These are phyloP conservation scores for Pteropus alecto DNA, from an alignment of 2,113 vertebrate species.

Conservation along the genomic window DNA sequence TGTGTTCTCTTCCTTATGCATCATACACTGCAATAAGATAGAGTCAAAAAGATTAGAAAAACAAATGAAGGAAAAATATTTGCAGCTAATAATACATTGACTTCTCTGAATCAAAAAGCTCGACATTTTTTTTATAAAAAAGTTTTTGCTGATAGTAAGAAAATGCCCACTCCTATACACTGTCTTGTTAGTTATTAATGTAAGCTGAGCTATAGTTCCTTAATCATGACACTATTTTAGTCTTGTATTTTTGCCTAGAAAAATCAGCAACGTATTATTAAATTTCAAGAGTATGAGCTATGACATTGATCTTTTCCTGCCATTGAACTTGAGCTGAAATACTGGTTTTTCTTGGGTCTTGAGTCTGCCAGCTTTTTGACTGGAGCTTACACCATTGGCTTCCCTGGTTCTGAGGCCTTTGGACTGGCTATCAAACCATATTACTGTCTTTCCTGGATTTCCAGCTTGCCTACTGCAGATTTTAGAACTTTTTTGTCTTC, in stretches of 20 bases:
- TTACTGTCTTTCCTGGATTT: background rate
- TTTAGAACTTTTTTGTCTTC: background rate
- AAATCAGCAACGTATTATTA: background rate
- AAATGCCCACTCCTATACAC: background rate
- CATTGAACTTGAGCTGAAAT: background rate
- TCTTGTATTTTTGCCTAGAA: background rate
- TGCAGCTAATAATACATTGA: background rate
- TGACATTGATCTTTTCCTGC: background rate
- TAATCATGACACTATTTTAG: background rate
- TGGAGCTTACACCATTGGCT: background rate
- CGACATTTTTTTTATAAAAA: background rate
- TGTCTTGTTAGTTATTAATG: background rate
- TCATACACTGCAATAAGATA: background rate
- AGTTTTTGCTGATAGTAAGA: background rate
- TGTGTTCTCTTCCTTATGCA: background rate
- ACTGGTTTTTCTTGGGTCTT: background rate
- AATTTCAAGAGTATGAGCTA: background rate
- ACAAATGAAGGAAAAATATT: background rate
- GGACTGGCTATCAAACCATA: background rate
- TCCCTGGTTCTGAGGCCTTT: background rate
- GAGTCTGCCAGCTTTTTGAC: background rate
- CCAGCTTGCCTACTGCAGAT: background rate
- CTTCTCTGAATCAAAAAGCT: background rate
- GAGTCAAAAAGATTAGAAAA: background rate
- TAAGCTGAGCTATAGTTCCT: background rate